Evolutionary conservation across 2,797 vertebrate species (phyloP).

Genomic region (Hypotaenidia okinawae): DNA sequence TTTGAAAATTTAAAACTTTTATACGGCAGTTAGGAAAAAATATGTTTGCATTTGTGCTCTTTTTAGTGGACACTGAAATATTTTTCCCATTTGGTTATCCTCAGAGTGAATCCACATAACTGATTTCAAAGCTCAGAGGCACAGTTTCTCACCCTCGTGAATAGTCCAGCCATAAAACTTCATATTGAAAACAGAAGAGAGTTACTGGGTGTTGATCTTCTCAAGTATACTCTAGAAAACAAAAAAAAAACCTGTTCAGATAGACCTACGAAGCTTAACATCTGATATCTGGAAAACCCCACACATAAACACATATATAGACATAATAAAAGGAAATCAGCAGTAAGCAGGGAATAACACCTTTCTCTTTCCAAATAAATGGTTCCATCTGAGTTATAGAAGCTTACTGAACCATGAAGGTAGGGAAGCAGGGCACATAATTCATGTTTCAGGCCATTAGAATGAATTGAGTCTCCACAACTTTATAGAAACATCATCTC

Average conservation of each 20-base stretch:
- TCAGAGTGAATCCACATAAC: not conserved
- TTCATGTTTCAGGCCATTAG: conserved; percentile 42
- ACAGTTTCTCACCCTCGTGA: not conserved
- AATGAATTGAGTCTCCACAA: conserved; percentile 47
- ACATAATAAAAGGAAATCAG: not conserved
- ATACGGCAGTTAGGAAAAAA: not conserved
- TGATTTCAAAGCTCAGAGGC: conserved; percentile 15
- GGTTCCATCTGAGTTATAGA: conserved; percentile 17
- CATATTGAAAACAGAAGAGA: not conserved
- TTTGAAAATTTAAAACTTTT: conserved; percentile 3
- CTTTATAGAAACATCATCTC: conserved; percentile 59
- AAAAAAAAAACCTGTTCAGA: not conserved
- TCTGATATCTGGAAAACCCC: not conserved
- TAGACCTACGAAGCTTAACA: not conserved
- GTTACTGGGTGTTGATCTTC: not conserved
- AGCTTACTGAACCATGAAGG: conserved; percentile 39
- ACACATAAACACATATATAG: not conserved
- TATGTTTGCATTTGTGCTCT: not conserved
- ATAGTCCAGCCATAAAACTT: not conserved
- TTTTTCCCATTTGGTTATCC: not conserved
- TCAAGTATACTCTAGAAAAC: not conserved
- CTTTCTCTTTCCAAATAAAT: conserved; percentile 24
- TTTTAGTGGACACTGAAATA: not conserved
- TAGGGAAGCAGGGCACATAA: conserved; percentile 48
- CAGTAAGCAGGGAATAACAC: not conserved